A percentile compares a stretch with the other conserved stretches of the same genome.
Evolutionary conservation across 2,797 vertebrate species (phyloP).

Genomic region (Gila robusta): DNA sequence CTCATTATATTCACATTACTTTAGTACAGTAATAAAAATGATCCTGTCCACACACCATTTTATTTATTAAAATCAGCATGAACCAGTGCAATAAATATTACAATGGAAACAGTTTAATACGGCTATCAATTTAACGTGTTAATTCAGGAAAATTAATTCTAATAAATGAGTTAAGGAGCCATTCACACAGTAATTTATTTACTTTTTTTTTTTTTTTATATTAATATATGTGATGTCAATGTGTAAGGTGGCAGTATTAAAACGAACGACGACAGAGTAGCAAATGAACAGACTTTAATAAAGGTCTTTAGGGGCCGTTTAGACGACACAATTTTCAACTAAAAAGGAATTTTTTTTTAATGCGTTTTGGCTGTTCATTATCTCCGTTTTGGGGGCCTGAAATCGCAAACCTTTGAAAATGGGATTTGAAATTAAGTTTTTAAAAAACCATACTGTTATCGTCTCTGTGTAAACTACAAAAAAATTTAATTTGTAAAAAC

Average conservation of each 20-base stretch:
- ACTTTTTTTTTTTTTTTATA: not conserved
- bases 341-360: not conserved
- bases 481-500: not conserved
- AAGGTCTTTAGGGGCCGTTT: not conserved
- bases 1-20: not conserved
- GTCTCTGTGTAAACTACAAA: not conserved
- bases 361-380: not conserved
- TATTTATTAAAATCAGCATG: not conserved
- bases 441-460: not conserved
- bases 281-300: not conserved
- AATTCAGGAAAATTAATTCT: not conserved
- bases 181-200: not conserved
- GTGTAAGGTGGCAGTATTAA: not conserved
- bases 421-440: not conserved
- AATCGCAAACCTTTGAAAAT: not conserved
- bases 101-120: not conserved
- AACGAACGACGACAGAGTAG: not conserved
- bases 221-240: not conserved
- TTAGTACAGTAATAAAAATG: not conserved
- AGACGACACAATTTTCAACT: not conserved
- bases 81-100: not conserved
- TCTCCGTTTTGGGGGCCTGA: not conserved
- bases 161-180: not conserved
- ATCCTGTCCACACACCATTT: not conserved
- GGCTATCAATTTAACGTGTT: not conserved